Percentiles rank a stretch among this genome's conserved stretches.
These are phyloP conservation scores for Synergus umbraculus DNA, from an alignment of 2,888 invertebrate genomes.

Conservation along the genomic window DNA sequence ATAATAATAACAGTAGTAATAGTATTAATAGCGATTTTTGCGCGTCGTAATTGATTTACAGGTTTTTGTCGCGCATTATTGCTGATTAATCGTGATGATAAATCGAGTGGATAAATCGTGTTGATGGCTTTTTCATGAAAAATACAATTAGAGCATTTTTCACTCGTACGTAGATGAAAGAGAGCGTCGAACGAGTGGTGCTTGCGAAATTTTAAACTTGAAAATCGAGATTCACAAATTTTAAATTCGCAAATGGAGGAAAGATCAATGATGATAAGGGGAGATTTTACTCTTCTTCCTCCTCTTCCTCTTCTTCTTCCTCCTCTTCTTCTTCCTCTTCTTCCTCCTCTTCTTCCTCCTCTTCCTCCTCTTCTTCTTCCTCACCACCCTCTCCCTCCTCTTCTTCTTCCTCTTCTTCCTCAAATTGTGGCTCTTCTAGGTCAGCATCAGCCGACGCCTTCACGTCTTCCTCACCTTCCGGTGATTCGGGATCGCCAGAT, in stretches of 20 bases:
- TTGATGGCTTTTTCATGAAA: slow-evolving; percentile 15
- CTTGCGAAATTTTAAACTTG: slow-evolving; percentile 17
- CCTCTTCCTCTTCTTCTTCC: slow-evolving; percentile 70
- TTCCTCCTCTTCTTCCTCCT: slow-evolving; percentile 73
- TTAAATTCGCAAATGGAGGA: slow-evolving; percentile 18
- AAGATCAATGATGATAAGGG: slow-evolving; percentile 38
- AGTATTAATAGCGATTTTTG: slow-evolving; percentile 33
- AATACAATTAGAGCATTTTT: slow-evolving; percentile 8
- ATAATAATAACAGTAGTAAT: slow-evolving; percentile 33
- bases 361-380: slow-evolving; percentile 76
- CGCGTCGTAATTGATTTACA: slow-evolving; percentile 1
- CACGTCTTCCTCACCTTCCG: slow-evolving; percentile 93
- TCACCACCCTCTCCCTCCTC: slow-evolving; percentile 85
- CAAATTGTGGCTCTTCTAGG: slow-evolving; percentile 83
- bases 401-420: slow-evolving; percentile 87
- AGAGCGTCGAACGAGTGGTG: slow-evolving; percentile 43
- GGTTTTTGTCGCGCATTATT: slow-evolving; percentile 1
- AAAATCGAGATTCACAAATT: not conserved
- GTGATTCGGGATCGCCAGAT: slow-evolving; percentile 91
- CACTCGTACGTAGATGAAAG: slow-evolving; percentile 46
- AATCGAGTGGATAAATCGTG: not conserved
- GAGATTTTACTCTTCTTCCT: slow-evolving; percentile 61
- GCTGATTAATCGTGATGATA: not conserved
- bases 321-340: slow-evolving; percentile 74
- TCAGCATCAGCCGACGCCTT: slow-evolving; percentile 87